Conservation (phyloP, 2,888 invertebrate species). For the Nyleta sp. region DNA sequence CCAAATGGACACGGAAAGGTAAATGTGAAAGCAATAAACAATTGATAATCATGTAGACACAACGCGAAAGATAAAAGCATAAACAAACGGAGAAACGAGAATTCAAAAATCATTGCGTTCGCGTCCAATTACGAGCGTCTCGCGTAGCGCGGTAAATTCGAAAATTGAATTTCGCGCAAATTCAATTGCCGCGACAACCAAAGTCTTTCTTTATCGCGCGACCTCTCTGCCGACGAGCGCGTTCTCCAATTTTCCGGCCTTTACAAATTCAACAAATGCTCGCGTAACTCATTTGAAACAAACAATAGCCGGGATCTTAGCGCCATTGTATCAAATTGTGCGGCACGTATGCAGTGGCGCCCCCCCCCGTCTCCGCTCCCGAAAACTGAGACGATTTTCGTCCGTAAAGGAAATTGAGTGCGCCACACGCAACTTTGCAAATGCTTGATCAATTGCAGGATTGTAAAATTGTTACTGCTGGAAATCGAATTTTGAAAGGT, state of each 20-base stretch:
- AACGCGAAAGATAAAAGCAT: not conserved
- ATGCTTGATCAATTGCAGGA: too few relatives aligned
- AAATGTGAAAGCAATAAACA: too few relatives aligned
- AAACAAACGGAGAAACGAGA: not conserved
- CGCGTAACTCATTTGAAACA: slow-evolving; percentile 27
- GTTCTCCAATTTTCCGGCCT: slow-evolving; percentile 12
- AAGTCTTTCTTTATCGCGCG: slow-evolving; percentile 27
- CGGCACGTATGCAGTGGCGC: slow-evolving; percentile 1
- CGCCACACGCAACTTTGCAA: too few relatives aligned
- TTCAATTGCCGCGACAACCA: slow-evolving; percentile 27
- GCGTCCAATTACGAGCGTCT: not conserved
- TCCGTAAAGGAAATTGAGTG: too few relatives aligned
- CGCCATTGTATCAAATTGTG: slow-evolving; percentile 20
- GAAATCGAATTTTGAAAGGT: too few relatives aligned
- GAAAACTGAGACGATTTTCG: too few relatives aligned
- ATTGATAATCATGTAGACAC: too few relatives aligned
- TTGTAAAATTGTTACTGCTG: too few relatives aligned
- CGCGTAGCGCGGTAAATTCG: slow-evolving; percentile 22
- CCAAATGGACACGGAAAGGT: too few relatives aligned
- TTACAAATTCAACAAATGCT: slow-evolving; percentile 39
- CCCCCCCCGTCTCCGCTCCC: too few relatives aligned
- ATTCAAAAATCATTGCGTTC: slow-evolving; percentile 2
- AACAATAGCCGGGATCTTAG: slow-evolving; percentile 28
- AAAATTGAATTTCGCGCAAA: slow-evolving; percentile 29
- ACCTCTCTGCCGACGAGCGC: not conserved